Percentiles rank a stretch among this genome's conserved stretches.
These are phyloP conservation scores for Calidris pugnax DNA, from an alignment of 2,113 vertebrate species.

Conservation along the genomic window DNA sequence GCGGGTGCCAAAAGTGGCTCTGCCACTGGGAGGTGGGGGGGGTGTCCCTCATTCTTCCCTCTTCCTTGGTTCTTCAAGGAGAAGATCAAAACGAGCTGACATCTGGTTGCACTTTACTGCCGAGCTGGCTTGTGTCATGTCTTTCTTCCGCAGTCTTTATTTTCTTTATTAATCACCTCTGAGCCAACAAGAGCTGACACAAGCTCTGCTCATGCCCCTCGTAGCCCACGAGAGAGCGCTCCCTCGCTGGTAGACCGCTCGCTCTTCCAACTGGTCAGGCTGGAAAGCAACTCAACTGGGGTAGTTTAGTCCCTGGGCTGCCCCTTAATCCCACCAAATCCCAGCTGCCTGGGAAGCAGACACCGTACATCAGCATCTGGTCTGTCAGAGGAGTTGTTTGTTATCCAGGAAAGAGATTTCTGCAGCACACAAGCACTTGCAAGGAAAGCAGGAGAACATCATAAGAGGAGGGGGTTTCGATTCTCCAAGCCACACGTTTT, in stretches of 20 bases:
- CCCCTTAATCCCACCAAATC: not conserved
- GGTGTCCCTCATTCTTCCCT: not conserved
- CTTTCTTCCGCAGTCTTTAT: not conserved
- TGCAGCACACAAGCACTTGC: not conserved
- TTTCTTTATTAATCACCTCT: slow-evolving; percentile 31
- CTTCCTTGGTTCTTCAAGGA: not conserved
- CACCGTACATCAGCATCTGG: rapidly evolving
- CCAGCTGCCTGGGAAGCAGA: not conserved
- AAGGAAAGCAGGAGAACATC: not conserved
- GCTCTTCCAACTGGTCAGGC: not conserved
- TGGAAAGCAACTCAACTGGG: not conserved
- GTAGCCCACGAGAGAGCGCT: not conserved
- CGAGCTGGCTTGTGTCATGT: not conserved
- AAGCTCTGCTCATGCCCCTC: rapidly evolving
- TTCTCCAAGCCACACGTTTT: not conserved
- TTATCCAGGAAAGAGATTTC: not conserved
- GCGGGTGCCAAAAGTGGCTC: not conserved
- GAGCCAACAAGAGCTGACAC: not conserved
- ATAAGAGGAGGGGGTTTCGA: not conserved
- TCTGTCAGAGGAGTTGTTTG: not conserved
- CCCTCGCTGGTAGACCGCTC: not conserved
- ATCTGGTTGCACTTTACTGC: slow-evolving; percentile 21
- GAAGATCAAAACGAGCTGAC: slow-evolving; percentile 11
- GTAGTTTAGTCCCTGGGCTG: not conserved
- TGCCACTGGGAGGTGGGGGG: no score